These are phyloP conservation scores for Drosophila micromelanica DNA, from an alignment of 1,140 invertebrate genomes.

Conservation along the genomic window DNA sequence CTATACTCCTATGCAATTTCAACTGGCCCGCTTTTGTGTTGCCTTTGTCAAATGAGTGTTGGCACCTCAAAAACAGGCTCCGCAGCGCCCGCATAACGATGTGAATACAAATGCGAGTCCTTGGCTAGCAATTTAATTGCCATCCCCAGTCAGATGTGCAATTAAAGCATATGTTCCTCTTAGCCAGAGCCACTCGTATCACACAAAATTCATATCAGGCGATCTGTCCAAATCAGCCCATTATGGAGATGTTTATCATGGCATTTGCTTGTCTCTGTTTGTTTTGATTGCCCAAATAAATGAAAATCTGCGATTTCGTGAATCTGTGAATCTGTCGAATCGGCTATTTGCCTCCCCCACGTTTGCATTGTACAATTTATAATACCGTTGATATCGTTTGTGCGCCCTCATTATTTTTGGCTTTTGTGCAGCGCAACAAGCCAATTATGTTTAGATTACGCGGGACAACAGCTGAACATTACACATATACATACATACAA, in stretches of 20 bases:
- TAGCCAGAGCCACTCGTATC: conserved; percentile 2
- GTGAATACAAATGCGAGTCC: conserved; percentile 29
- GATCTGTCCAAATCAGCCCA: conserved; percentile 54
- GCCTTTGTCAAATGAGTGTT: conserved; percentile 62
- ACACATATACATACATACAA: neutral
- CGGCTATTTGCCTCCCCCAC: conserved; percentile 18
- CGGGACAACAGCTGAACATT: conserved; percentile 39
- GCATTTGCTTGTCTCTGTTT: conserved; percentile 54
- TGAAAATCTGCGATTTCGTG: conserved; percentile 45
- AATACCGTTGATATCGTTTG: conserved; percentile 50
- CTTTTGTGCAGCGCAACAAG: conserved; percentile 68
- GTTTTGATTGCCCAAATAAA: conserved; percentile 48
- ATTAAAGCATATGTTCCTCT: conserved; percentile 71
- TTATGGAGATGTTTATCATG: conserved; percentile 75
- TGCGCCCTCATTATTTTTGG: conserved; percentile 77
- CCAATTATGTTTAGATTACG: conserved; percentile 76
- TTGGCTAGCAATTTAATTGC: conserved; percentile 52
- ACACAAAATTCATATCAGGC: conserved; percentile 14
- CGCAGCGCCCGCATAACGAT: conserved; percentile 34
- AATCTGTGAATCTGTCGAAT: neutral
- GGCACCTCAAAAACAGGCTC: conserved; percentile 49
- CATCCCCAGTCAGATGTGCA: conserved; percentile 43
- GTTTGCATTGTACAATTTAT: conserved; percentile 16
- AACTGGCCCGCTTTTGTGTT: conserved; percentile 2
- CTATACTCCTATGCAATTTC: conserved; percentile 18